These are phyloP conservation scores for Trachythela sp. DNA, from an alignment of 64 coral and sea anemone genomes.

Conservation along the genomic window DNA sequence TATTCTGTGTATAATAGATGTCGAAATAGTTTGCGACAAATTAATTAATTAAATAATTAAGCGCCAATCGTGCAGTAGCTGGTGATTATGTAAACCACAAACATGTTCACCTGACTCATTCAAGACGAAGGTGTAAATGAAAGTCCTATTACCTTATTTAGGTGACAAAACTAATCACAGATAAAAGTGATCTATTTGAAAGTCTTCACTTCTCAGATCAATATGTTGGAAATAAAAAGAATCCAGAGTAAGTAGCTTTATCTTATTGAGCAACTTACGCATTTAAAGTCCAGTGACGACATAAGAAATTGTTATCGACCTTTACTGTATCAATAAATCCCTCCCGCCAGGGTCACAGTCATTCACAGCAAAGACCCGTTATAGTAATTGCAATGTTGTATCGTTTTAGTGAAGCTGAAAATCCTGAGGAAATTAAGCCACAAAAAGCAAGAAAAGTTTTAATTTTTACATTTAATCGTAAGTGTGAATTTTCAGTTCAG, in stretches of 20 bases:
- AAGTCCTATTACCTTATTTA: background rate
- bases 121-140: too few species aligned
- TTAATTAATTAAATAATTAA: too few species aligned
- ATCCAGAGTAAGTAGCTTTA: constrained; percentile 76
- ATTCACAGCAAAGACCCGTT: too few species aligned
- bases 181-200: constrained; percentile 85
- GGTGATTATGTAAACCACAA: too few species aligned
- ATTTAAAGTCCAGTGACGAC: too few species aligned
- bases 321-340: too few species aligned
- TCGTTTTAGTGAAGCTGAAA: constrained; percentile 61
- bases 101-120: too few species aligned
- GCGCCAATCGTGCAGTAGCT: too few species aligned
- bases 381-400: background rate
- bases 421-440: constrained; percentile 52
- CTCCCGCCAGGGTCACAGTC: too few species aligned
- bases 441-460: constrained; percentile 89
- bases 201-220: constrained; percentile 90
- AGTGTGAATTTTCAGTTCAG: background rate
- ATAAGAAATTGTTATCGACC: too few species aligned
- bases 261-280: background rate
- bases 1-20: too few species aligned
- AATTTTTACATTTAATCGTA: constrained; percentile 95
- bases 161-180: constrained; percentile 74
- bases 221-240: constrained; percentile 84
- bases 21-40: too few species aligned